These are phyloP conservation scores for Amblyjoppa proteus DNA, from an alignment of 2,888 invertebrate species.

Conservation along the genomic window DNA sequence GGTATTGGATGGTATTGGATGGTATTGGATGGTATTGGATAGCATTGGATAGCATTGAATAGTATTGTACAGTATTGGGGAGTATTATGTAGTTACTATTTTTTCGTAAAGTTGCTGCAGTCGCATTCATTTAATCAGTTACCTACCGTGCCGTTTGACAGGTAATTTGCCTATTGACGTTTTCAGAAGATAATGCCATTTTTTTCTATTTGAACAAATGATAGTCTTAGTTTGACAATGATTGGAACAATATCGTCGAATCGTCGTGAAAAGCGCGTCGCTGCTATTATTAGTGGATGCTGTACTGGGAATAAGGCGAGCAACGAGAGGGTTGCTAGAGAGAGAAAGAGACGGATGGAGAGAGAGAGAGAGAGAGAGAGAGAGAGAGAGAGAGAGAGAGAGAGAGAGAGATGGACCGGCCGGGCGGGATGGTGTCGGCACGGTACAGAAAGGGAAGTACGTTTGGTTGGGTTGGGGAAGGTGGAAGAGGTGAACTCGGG, in stretches of 20 bases:
- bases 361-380: constrained; percentile 29
- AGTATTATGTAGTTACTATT: too few species aligned
- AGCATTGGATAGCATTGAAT: too few species aligned
- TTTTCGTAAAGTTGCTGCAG: too few species aligned
- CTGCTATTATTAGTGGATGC: constrained; percentile 75
- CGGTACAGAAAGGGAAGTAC: constrained; percentile 59
- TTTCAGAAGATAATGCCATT: not conserved
- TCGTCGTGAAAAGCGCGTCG: constrained; percentile 62
- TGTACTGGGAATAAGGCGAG: constrained; percentile 77
- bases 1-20: too few species aligned
- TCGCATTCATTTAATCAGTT: too few species aligned
- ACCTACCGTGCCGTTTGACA: too few species aligned
- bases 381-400: constrained; percentile 42
- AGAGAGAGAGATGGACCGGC: constrained; percentile 15
- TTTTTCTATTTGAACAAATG: not conserved
- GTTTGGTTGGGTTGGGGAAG: constrained; percentile 63
- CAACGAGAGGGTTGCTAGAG: constrained; percentile 66
- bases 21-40: too few species aligned
- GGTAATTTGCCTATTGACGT: too few species aligned
- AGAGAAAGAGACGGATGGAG: constrained; percentile 47
- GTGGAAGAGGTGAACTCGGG: constrained; percentile 60
- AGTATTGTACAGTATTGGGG: too few species aligned
- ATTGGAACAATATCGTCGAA: constrained; percentile 24
- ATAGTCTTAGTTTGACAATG: not conserved
- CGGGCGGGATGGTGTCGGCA: constrained; percentile 25